Evolutionary conservation across 2,888 invertebrate species (phyloP), one percentile per base, ranked within the genome.

Genomic region (Cordilura impudica): DNA sequence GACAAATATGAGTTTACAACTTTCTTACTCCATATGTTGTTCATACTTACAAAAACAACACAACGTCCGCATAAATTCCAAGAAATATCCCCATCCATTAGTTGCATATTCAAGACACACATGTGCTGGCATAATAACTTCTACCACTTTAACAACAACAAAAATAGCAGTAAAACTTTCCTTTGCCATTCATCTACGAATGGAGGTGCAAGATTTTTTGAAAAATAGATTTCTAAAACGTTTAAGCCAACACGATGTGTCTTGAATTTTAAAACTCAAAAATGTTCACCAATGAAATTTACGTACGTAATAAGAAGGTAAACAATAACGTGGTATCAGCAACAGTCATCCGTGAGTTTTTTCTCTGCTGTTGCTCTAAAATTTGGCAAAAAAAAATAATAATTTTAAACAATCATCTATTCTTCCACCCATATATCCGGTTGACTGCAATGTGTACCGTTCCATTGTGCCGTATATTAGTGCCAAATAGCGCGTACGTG

Each of bases 141-240:
- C 49, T n/a, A 19, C 10, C 51, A 61, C 53, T 67, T 35, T 31
- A 47, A 29, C 31, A 49, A 29, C 47, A 70, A 31, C 16, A 14
- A 69, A 47, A 53, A 43, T 21, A 19, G 63, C 4, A 54, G 35
- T 60, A 66, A 66, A 19, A 79, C 78, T 71, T 74, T 75, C 66
- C 66, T 66, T 65, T 61, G 53, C n/a, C 49, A 49, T 67, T 29
- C 49, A 49, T 49, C 19, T 23, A 53, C 26, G 66, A 65, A 71
- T 71, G 54, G 56, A 73, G 74, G 61, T 71, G 78, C 49, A 77
- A 77, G 78, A 71, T 81, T 72, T 69, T 56, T 63, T 87, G 87
- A 87, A 87, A 87, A 87, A 87, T 88, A 87, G 88, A 87, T 88
- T 87, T 87, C 88, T 88, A 87, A 87, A 87, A 88, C 88, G 87